Conservation (phyloP, 1,140 invertebrate species). For the Pogonomyrmex californicus region DNA sequence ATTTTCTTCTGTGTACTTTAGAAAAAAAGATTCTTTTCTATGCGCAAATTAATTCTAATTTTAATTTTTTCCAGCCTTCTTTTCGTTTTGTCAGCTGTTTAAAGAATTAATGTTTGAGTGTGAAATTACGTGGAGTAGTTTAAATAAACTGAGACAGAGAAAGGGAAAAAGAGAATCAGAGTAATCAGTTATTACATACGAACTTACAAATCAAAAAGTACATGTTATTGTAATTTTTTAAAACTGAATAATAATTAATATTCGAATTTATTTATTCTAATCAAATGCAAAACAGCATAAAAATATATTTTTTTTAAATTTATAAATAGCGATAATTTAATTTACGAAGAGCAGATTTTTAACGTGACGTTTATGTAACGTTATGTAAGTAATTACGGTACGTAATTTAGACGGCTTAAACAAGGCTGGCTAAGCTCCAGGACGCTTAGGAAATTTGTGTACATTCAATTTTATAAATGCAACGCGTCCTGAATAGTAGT, state of each 20-base stretch:
- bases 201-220: neutral
- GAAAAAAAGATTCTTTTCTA: too few species aligned
- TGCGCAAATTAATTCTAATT: neutral
- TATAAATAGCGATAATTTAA: too few species aligned
- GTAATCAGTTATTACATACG: too few species aligned
- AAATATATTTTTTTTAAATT: too few species aligned
- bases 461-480: slow-evolving; percentile 26
- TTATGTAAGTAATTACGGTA: slow-evolving; percentile 3
- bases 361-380: neutral
- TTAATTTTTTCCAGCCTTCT: neutral
- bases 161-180: neutral
- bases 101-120: neutral
- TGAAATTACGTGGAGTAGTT: neutral
- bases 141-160: neutral
- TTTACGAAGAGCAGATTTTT: neutral
- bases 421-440: neutral
- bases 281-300: too few species aligned
- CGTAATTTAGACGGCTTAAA: neutral
- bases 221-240: neutral
- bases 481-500: slow-evolving; percentile 14
- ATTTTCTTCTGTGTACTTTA: too few species aligned
- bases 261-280: neutral
- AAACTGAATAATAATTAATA: neutral
- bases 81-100: neutral
- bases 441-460: slow-evolving; percentile 6